phyloP scores from a whole-genome alignment of 2,797 vertebrate species.

The Gymnothorax javanicus region DNA sequence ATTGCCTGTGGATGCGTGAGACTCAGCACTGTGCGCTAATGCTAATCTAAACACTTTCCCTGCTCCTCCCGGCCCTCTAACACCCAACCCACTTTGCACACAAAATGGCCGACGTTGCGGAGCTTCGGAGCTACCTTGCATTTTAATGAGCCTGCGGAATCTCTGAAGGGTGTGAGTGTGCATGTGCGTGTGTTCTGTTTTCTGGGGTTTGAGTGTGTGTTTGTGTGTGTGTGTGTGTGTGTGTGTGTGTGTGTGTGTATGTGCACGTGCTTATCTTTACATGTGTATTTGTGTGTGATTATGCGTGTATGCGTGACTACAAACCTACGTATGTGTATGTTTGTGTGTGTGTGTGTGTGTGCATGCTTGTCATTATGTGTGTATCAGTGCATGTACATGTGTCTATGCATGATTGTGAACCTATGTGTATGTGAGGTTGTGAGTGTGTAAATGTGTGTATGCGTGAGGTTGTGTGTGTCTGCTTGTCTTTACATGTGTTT shows the following conservation, averaged over 20 bases:
- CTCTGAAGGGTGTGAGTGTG: neutral
- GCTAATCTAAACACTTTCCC: neutral
- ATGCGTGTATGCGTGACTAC: neutral
- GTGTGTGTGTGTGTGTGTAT: neutral
- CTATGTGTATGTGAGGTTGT: too few species aligned
- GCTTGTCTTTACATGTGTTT: too few species aligned
- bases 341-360: neutral
- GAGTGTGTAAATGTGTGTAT: too few species aligned
- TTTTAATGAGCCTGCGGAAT: neutral
- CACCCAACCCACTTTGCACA: neutral
- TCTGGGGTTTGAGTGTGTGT: too few species aligned
- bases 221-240: too few species aligned
- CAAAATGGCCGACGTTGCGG: neutral
- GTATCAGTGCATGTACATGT: too few species aligned
- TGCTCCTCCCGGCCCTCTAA: too few species aligned
- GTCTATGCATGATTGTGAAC: too few species aligned
- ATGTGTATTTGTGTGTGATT: neutral
- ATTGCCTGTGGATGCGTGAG: constrained; percentile 49
- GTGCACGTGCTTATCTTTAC: too few species aligned
- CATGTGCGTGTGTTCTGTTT: too few species aligned
- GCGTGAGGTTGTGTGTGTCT: too few species aligned
- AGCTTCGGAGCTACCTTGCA: constrained; percentile 10
- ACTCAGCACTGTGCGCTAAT: constrained; percentile 36
- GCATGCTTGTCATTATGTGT: too few species aligned
- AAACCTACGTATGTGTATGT: neutral